Conservation (phyloP, 2,797 vertebrate genomes). For the Pangasius larnaudii region DNA sequence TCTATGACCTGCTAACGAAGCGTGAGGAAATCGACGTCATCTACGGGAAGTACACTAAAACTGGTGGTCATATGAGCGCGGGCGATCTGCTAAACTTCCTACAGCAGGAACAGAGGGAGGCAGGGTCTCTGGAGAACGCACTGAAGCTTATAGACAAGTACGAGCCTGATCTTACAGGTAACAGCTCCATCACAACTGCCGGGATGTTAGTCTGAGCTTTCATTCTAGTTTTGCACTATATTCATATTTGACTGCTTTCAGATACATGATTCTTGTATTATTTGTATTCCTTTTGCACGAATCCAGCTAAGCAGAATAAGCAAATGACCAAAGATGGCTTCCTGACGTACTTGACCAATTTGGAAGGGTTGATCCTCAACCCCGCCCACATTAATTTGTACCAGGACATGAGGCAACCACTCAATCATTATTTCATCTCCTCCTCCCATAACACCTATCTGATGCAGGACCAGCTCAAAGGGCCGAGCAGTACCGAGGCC, state of each 20-base stretch:
- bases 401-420: conserved; percentile 94
- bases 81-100: conserved; percentile 82
- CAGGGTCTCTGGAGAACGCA: conserved; percentile 68
- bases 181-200: conserved; percentile 24
- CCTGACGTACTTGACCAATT: conserved; percentile 86
- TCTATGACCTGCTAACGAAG: conserved; percentile 88
- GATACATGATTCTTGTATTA: neutral
- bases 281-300: neutral
- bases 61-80: conserved; percentile 76
- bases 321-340: conserved; percentile 93
- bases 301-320: conserved; percentile 80
- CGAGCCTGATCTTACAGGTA: conserved; percentile 84
- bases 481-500: conserved; percentile 95
- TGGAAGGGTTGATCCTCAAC: conserved; percentile 83
- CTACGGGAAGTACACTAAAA: conserved; percentile 73
- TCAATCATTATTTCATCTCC: conserved; percentile 93
- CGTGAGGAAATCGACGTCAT: conserved; percentile 85
- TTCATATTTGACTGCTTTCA: too few species aligned
- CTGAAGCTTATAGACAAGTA: conserved; percentile 86
- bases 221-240: neutral
- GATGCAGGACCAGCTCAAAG: conserved; percentile 92
- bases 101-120: conserved; percentile 78
- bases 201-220: neutral
- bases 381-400: conserved; percentile 80
- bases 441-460: conserved; percentile 98